Evolutionary conservation across 2,888 invertebrate genomes (phyloP), one percentile per base, ranked within the genome.

Genomic region (Parnassius glacialis): DNA sequence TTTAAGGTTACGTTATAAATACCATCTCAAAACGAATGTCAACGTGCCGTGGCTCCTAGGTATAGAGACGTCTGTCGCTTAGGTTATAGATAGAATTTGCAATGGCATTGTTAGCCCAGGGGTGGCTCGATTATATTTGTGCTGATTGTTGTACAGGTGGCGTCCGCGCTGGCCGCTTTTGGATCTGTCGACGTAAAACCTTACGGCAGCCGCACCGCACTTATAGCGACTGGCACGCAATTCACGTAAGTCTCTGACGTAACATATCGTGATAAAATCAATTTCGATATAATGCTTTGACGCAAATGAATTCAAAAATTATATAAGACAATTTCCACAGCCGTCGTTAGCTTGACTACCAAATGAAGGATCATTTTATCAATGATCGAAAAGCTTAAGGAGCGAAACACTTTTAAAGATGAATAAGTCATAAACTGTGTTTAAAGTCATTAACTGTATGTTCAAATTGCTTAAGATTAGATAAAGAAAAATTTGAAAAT

Each of bases 101-200:
- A 71, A 74, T 73, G 70, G 70, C 67, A 67, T 67, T 70, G 68
- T 71, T 69, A 67, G 68, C 74, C 67, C 72, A 68, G 64, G 67
- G 56, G 64, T 64, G 67, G 57, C 66, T 64, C 65, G 65, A 67
- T 64, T 66, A 67, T 70, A 61, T 63, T 59, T 65, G 57, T 59
- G 34, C 54, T n/a, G 45, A 53, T 12, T 53, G 54, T 50, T 13
- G 41, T 53, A 52, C 55, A 59, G 62, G 59, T 58, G 62, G 62
- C 62, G 62, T 10, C 45, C 51, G 79, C 92, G 62, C 88, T 95
- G 59, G 92, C 94, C 11, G 77, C 81, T 12, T 94, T 89, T 79
- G 95, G 95, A 0, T 89, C 91, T 48, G 90, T 95, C 42, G 95
- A 95, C 80, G 85, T 95, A 11, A 93, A 93, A 74, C 91, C 92